These are phyloP conservation scores for Halocynthia aurantium DNA, from an alignment of 23 tunicate genomes.

Conservation along the genomic window DNA sequence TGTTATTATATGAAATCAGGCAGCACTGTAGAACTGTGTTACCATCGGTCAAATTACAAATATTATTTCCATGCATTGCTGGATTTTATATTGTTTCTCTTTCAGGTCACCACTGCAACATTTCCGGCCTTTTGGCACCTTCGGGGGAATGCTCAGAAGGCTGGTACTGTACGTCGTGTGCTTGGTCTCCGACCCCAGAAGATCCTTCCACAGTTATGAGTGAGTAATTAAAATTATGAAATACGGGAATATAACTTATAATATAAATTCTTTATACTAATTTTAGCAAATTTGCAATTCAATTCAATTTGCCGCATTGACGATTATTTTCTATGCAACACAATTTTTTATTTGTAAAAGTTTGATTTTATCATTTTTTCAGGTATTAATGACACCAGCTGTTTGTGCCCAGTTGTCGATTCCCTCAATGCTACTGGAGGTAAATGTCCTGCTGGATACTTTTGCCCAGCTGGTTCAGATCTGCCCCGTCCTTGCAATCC, in stretches of 20 bases:
- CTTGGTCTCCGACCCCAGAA: conserved; percentile 39
- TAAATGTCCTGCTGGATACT: conserved; percentile 66
- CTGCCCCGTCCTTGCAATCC: conserved; percentile 48
- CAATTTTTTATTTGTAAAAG: neutral
- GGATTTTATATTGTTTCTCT: neutral
- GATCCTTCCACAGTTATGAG: conserved; percentile 11
- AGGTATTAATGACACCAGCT: conserved; percentile 46
- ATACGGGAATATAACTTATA: too few species aligned
- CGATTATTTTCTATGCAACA: too few species aligned
- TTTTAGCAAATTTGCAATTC: too few species aligned
- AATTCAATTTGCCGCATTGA: too few species aligned
- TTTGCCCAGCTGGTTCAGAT: conserved; percentile 69
- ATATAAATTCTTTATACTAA: too few species aligned
- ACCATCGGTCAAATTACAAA: too few species aligned
- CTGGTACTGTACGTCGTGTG: conserved; percentile 79
- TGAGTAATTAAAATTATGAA: too few species aligned
- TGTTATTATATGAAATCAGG: too few species aligned
- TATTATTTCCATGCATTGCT: too few species aligned
- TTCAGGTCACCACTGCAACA: conserved; percentile 56
- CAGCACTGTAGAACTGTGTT: too few species aligned
- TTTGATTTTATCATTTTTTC: neutral
- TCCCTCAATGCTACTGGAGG: conserved; percentile 74
- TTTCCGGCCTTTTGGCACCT: conserved; percentile 28
- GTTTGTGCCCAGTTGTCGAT: conserved; percentile 71
- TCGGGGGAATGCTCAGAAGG: conserved; percentile 63